Evolutionary conservation across 2,113 vertebrate species (phyloP).

Genomic region (Gadus chalcogrammus): DNA sequence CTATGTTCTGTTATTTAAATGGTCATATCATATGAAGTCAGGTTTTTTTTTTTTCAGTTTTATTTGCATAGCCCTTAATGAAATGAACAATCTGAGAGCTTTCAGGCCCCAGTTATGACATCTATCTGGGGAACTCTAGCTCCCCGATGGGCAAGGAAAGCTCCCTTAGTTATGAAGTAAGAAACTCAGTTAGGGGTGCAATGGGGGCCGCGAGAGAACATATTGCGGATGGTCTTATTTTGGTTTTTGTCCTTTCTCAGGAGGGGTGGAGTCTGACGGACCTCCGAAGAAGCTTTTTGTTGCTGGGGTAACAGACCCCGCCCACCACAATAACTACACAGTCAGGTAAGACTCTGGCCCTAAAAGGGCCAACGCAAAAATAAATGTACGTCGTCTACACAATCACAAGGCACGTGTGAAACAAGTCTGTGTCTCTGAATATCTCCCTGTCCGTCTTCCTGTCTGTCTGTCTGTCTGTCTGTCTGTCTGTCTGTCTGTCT

Average conservation of each 20-base stretch:
- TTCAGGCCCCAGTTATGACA: too few species aligned
- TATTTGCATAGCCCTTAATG: too few species aligned
- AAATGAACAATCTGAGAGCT: too few species aligned
- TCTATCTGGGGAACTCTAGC: too few species aligned
- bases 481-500: neutral
- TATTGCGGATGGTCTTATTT: neutral
- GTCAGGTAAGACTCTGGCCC: slow-evolving; percentile 60
- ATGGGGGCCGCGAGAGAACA: neutral
- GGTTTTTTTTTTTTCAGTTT: too few species aligned
- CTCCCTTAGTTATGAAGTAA: too few species aligned
- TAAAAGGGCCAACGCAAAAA: neutral
- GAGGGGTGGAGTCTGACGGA: slow-evolving; percentile 75
- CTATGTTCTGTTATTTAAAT: too few species aligned
- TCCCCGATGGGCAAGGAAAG: too few species aligned
- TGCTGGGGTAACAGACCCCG: slow-evolving; percentile 71
- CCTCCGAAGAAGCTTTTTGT: slow-evolving; percentile 81
- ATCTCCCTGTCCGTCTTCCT: neutral
- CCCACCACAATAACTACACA: slow-evolving; percentile 67
- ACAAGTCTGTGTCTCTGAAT: neutral
- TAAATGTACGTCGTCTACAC: neutral
- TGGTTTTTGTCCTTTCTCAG: slow-evolving; percentile 39
- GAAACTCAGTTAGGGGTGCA: too few species aligned
- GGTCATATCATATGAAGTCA: too few species aligned
- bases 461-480: neutral
- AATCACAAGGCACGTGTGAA: neutral